Conservation (phyloP, 2,797 vertebrate species). For the Aulostomus chinensis region DNA sequence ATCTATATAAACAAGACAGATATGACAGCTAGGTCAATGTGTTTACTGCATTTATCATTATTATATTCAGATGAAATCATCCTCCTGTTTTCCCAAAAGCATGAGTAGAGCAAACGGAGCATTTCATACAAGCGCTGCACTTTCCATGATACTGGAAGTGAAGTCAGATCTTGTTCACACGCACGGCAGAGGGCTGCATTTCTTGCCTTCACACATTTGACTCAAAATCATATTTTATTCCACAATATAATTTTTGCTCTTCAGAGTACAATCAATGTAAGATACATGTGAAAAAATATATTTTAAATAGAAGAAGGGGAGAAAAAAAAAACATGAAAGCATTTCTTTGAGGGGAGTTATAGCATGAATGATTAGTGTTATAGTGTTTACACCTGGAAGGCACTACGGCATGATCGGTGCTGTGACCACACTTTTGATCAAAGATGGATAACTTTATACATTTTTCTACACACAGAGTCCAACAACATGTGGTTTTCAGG, state of each 20-base stretch:
- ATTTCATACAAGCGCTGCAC: slow-evolving; percentile 41
- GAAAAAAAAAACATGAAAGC: slow-evolving; percentile 65
- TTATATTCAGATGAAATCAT: slow-evolving; percentile 69
- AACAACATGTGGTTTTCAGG: slow-evolving; percentile 49
- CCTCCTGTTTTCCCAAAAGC: slow-evolving; percentile 46
- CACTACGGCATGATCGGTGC: slow-evolving; percentile 48
- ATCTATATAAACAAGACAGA: slow-evolving; percentile 66
- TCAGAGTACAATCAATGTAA: slow-evolving; percentile 80
- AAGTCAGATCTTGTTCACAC: slow-evolving; percentile 30
- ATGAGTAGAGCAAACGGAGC: slow-evolving; percentile 31
- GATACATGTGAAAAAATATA: slow-evolving; percentile 77
- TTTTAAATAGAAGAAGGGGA: slow-evolving; percentile 81
- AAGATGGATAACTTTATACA: slow-evolving; percentile 41
- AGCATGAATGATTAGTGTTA: slow-evolving; percentile 51
- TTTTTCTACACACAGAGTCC: slow-evolving; percentile 1
- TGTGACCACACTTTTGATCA: slow-evolving; percentile 46
- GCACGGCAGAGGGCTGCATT: neutral
- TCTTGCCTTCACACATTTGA: too few relatives aligned
- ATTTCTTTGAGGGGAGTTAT: slow-evolving; percentile 55
- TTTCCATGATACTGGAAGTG: slow-evolving; percentile 48
- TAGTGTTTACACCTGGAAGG: slow-evolving; percentile 58
- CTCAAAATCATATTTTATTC: slow-evolving; percentile 80
- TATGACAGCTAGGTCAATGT: slow-evolving; percentile 48
- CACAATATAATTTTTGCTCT: slow-evolving; percentile 87
- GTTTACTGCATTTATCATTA: slow-evolving; percentile 63